phyloP scores from a whole-genome alignment of 2,113 vertebrate species.

The Festucalex cinctus region DNA sequence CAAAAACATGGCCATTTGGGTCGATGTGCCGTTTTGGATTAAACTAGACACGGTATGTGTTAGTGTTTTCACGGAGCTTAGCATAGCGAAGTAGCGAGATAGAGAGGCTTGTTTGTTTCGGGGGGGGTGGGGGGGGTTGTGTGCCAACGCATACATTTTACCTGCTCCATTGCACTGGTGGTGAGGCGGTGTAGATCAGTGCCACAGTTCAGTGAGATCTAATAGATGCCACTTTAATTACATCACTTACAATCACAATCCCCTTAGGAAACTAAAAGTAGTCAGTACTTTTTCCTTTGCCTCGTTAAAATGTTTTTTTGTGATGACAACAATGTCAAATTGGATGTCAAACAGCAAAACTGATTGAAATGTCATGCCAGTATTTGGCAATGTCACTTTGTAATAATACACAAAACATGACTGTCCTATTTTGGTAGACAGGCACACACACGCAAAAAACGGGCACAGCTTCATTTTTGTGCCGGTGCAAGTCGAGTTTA shows the following conservation, averaged over 20 bases:
- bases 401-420: too few relatives aligned
- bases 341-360: too few relatives aligned
- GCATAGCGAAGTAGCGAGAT: not conserved
- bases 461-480: too few relatives aligned
- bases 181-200: not conserved
- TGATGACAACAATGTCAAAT: too few relatives aligned
- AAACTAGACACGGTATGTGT: conserved; percentile 45
- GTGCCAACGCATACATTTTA: not conserved
- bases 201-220: not conserved
- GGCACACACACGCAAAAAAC: too few relatives aligned
- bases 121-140: not conserved
- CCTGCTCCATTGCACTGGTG: not conserved
- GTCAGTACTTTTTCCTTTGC: not conserved
- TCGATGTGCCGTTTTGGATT: conserved; percentile 67
- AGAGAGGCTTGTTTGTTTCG: not conserved
- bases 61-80: conserved; percentile 13
- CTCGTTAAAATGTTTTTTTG: too few relatives aligned
- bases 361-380: too few relatives aligned
- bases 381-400: too few relatives aligned
- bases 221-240: not conserved
- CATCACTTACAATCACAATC: not conserved
- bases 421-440: too few relatives aligned
- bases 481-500: too few relatives aligned
- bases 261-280: not conserved
- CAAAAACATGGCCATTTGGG: conserved; percentile 64